phyloP scores from a whole-genome alignment of 1,140 invertebrate species.

The Elymnias hypermnestra region DNA sequence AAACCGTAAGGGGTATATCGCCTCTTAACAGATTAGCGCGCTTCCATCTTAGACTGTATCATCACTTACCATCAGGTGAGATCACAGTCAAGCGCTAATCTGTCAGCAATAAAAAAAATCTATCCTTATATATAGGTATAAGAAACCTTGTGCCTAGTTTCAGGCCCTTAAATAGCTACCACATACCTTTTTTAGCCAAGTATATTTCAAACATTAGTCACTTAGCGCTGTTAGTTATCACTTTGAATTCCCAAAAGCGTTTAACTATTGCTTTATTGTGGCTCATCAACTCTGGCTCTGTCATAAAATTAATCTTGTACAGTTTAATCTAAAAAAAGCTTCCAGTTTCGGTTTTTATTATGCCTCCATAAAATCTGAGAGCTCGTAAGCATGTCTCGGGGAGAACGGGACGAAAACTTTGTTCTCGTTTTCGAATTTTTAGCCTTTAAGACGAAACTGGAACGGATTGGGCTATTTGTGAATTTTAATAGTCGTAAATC shows the following conservation, averaged over 20 bases:
- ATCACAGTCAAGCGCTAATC: too few species aligned
- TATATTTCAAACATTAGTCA: conserved; percentile 14
- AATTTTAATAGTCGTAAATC: conserved; percentile 40
- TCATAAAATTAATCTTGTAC: conserved; percentile 44
- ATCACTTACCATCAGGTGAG: too few species aligned
- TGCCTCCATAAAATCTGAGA: conserved; percentile 56
- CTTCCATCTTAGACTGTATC: too few species aligned
- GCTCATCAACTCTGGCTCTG: conserved; percentile 30
- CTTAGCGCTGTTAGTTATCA: conserved; percentile 18
- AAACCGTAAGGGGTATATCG: too few species aligned
- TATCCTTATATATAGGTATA: too few species aligned
- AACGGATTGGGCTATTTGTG: conserved; percentile 36
- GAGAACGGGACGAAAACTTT: conserved; percentile 38
- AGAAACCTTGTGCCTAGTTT: too few species aligned
- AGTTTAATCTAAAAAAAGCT: conserved; percentile 53
- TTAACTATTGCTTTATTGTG: conserved; percentile 45
- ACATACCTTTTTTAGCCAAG: too few species aligned
- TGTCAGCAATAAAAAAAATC: too few species aligned
- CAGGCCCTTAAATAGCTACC: too few species aligned
- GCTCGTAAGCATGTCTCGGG: conserved; percentile 47
- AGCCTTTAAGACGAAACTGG: conserved; percentile 33
- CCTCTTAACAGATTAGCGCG: too few species aligned
- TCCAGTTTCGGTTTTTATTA: conserved; percentile 60
- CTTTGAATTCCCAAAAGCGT: conserved; percentile 21
- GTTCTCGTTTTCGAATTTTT: conserved; percentile 44